Conservation (phyloP, 2,113 vertebrate species). For the Andinoacara biseriatus region DNA sequence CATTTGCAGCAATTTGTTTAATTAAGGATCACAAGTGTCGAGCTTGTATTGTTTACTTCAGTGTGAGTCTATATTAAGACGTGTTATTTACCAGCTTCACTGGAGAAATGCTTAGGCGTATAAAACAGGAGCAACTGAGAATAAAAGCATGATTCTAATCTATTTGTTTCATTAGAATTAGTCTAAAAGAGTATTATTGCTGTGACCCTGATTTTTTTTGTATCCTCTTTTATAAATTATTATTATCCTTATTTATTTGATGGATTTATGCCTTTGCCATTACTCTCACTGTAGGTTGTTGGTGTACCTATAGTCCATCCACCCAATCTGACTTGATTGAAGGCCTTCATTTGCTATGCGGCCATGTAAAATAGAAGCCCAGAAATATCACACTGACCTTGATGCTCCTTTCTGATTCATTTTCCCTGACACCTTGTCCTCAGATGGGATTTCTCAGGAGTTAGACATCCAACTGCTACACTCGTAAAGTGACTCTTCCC, state of each 20-base stretch:
- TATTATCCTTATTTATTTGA: slow-evolving; percentile 57
- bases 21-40: slow-evolving; percentile 1
- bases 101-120: not conserved
- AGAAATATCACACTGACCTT: slow-evolving; percentile 80
- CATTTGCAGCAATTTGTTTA: not conserved
- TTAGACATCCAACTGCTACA: slow-evolving; percentile 29
- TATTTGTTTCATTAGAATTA: slow-evolving; percentile 1
- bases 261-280: slow-evolving; percentile 77
- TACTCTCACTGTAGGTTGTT: slow-evolving; percentile 67
- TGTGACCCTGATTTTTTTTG: slow-evolving; percentile 38
- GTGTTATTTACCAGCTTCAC: not conserved
- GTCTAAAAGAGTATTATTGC: slow-evolving; percentile 8
- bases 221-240: not conserved
- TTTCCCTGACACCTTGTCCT: slow-evolving; percentile 59
- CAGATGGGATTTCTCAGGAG: slow-evolving; percentile 54
- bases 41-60: not conserved
- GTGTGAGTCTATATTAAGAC: not conserved
- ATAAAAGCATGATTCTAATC: not conserved
- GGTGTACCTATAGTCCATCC: slow-evolving; percentile 58
- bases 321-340: slow-evolving; percentile 79
- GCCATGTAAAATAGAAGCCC: slow-evolving; percentile 80
- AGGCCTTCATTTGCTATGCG: slow-evolving; percentile 81
- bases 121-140: not conserved
- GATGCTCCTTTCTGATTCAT: slow-evolving; percentile 73
- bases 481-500: slow-evolving; percentile 15